Evolutionary conservation across 2,888 invertebrate genomes (phyloP), one percentile per base, ranked within the genome.

Genomic region (Stenolophus ochropezus): DNA sequence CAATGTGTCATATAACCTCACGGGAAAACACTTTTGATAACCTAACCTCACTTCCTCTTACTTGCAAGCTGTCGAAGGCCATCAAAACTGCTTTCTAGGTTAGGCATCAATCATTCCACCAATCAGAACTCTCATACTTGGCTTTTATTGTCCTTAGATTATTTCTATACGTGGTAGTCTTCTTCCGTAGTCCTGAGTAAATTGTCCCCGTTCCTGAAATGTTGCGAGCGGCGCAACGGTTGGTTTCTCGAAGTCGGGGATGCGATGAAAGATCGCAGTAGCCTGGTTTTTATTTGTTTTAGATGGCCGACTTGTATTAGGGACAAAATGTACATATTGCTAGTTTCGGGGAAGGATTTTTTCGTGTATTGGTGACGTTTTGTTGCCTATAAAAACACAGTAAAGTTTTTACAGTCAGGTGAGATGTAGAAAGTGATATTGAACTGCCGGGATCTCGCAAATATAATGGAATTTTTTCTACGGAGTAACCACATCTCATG

Each of bases 261-360:
- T 8, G 49, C 6, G n/a, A n/a, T 42, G 25, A 42, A 47, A 61
- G 42, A 21, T 84, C 84, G 85, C 84, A 84, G 84, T 84, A 81
- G 84, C 84, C 82, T 84, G 85, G 85, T 85, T 87, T 87, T 87
- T 87, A 86, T 87, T 86, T 84, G 85, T 86, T 87, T 86, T 87
- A 87, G 87, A 87, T 87, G 87, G 87, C 84, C 83, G 84, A 86
- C 87, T 86, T 86, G 87, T 87, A 88, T 87, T 88, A 88, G 87
- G 71, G 69, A 78, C 86, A 85, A 85, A 87, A 87, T 87, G 88
- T 86, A 86, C 86, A 86, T 87, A 87, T 87, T 83, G 86, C 86
- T 85, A 82, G 84, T 87, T 87, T 42, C 86, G 85, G 85, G 85
- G 86, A 86, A 87, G 87, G 88, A 88, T 88, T 87, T 88, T 88